These are phyloP conservation scores for Gila orcuttii DNA, from an alignment of 2,113 vertebrate species.

Conservation along the genomic window DNA sequence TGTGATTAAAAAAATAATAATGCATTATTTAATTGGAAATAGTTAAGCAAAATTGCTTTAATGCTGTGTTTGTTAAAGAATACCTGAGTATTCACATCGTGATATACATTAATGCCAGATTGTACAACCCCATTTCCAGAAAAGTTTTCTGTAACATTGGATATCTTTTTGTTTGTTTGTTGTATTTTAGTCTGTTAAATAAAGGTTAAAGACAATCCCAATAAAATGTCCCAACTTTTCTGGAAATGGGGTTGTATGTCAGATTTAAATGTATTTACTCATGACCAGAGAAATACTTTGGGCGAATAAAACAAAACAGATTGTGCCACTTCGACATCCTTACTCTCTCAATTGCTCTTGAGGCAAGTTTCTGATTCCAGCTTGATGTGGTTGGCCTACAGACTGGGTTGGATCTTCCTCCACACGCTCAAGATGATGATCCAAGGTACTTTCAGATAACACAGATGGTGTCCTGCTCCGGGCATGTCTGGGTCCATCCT, in stretches of 20 bases:
- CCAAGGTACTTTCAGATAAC: conserved; percentile 29
- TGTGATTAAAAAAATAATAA: too few relatives aligned
- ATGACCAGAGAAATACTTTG: not conserved
- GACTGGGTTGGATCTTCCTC: conserved; percentile 20
- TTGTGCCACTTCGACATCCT: not conserved
- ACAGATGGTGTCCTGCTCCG: conserved; percentile 44
- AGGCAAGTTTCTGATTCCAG: not conserved
- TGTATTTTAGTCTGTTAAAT: too few relatives aligned
- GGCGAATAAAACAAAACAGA: not conserved
- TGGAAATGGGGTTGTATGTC: not conserved
- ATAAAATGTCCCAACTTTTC: too few relatives aligned
- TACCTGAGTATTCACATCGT: not conserved
- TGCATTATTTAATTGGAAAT: not conserved
- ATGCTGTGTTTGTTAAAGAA: conserved; percentile 12
- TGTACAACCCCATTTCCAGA: not conserved
- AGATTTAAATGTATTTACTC: not conserved
- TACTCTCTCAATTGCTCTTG: not conserved
- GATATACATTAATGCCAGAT: not conserved
- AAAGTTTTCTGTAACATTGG: too few relatives aligned
- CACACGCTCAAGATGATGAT: conserved; percentile 47
- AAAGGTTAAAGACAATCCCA: too few relatives aligned
- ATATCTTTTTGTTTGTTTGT: too few relatives aligned
- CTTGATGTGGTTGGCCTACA: not conserved
- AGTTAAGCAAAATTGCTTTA: not conserved
- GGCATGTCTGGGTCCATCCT: conserved; percentile 16